Evolutionary conservation across 2,888 invertebrate genomes (phyloP), one percentile per base, ranked within the genome.

Genomic region (Limnephilus marmoratus): DNA sequence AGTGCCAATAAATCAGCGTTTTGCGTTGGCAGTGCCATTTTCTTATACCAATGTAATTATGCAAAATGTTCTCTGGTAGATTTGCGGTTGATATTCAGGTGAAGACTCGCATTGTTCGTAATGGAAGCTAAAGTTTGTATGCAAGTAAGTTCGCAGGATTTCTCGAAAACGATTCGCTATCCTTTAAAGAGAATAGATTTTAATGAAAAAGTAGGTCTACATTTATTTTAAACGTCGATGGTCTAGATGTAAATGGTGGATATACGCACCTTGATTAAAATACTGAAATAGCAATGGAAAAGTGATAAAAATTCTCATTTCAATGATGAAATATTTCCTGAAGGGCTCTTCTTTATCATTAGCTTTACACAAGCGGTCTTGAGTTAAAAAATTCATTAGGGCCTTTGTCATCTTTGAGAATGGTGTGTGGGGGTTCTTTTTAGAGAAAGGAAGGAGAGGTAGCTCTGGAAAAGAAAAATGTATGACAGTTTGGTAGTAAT

Each of bases 41-140:
- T 81, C 90, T 81, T 81, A 90, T 37, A 29, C 45, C 90, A 15
- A 90, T 41, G 81, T 90, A 81, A 90, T 88, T 88, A 88, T 88
- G 53, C 24, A 68, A 34, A 88, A 37, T 34, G 68, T 80, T 37
- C 41, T 88, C 68, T 24, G 68, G 53, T 68, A 68, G 53, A 68
- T 68, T 88, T 88, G 88, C 68, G 88, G 88, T 88, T 68, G 24
- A 83, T 83, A 83, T 83, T 83, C 83, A 83, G 83, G 83, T 37
- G 83, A 41, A 37, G 37, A 34, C 37, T 83, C 24, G 83, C 83
- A 34, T 34, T 34, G 83, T 83, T 83, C 83, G 15, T 37, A 37
- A 37, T 41, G 41, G 83, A 83, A 41, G 83, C 83, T n/a, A 83
- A 37, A 37, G 41, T 37, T 83, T 83, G 24, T 37, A 83, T 83